Conservation (phyloP, 1,140 invertebrate genomes). For the Zaprionus gabonicus region DNA sequence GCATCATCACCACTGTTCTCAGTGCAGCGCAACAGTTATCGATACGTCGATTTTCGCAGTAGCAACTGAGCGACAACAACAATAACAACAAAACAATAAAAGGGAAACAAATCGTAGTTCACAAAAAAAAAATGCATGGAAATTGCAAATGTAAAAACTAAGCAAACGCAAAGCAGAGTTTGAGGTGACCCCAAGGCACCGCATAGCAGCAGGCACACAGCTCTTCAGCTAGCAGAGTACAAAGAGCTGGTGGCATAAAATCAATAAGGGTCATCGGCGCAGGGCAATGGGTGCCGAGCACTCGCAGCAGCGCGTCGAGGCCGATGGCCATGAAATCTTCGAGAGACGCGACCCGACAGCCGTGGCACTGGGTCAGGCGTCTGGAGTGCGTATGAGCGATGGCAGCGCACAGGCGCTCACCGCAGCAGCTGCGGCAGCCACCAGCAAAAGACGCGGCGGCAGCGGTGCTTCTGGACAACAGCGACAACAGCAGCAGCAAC, state of each 20-base stretch:
- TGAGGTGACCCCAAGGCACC: not conserved
- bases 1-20: not conserved
- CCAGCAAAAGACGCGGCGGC: slow-evolving; percentile 56
- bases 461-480: slow-evolving; percentile 18
- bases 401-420: slow-evolving; percentile 57
- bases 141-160: not conserved
- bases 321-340: slow-evolving; percentile 78
- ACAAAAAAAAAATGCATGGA: not conserved
- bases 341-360: slow-evolving; percentile 40
- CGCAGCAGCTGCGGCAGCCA: slow-evolving; percentile 64
- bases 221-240: not conserved
- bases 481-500: slow-evolving; percentile 20
- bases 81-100: slow-evolving; percentile 14
- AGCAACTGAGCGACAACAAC: not conserved
- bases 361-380: slow-evolving; percentile 1
- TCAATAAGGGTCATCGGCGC: slow-evolving; percentile 35
- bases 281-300: slow-evolving; percentile 78
- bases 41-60: slow-evolving; percentile 5
- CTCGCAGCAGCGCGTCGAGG: slow-evolving; percentile 76
- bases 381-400: slow-evolving; percentile 33
- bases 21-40: not conserved
- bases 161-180: not conserved
- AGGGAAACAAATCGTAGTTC: not conserved
- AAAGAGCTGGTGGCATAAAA: slow-evolving; percentile 26
- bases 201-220: not conserved